Conservation (phyloP, 2,113 vertebrate species). For the Candoia aspera region DNA sequence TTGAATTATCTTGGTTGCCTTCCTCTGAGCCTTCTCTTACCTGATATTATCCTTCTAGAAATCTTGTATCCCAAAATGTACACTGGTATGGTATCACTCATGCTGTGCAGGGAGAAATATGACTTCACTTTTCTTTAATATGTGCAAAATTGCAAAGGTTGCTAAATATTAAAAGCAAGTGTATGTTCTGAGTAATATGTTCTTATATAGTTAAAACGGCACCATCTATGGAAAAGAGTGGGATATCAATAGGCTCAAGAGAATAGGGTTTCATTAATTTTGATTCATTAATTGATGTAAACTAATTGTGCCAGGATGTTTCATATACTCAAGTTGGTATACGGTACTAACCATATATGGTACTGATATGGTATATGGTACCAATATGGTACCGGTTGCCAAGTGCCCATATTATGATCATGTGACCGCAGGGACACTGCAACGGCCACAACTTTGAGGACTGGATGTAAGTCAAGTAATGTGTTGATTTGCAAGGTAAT, state of each 20-base stretch:
- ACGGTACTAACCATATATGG: no score
- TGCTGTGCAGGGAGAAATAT: neutral
- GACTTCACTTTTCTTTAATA: neutral
- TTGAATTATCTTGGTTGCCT: neutral
- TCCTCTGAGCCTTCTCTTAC: neutral
- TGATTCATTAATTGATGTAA: neutral
- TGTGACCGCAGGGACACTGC: no score
- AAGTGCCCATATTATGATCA: no score
- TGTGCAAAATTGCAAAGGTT: neutral
- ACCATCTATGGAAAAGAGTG: neutral
- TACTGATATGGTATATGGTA: no score
- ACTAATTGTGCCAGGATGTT: neutral
- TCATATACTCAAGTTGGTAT: neutral
- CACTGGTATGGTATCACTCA: neutral
- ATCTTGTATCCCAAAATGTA: neutral
- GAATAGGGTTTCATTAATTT: neutral
- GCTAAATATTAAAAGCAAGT: neutral
- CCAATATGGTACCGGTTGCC: no score
- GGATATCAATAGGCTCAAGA: neutral
- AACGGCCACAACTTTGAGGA: no score
- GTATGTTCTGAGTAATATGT: neutral
- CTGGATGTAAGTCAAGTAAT: neutral
- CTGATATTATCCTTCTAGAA: neutral
- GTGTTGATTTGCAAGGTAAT: neutral
- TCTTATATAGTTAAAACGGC: neutral